Evolutionary conservation across 1,140 invertebrate genomes (phyloP), one percentile per base, ranked within the genome.

Genomic region (Dolichoris vasculosae): DNA sequence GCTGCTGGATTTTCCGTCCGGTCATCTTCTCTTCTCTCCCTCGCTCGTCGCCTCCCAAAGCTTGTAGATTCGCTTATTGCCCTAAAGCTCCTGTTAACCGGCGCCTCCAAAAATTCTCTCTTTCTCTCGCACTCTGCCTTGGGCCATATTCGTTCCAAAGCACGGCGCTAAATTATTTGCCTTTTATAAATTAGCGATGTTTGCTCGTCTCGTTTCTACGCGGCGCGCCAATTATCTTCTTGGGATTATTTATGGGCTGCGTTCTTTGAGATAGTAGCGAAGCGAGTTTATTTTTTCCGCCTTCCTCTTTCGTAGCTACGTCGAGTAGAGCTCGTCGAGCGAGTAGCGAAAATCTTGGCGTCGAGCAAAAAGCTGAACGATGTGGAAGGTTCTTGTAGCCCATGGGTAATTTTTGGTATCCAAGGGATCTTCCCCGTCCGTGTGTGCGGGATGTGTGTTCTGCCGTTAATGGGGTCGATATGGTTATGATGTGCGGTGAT

Each of bases 1-100:
- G 89, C 87, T 89, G 90, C 90, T 90, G 90, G 88, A 88, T 92
- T 92, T 92, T 90, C 90, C 89, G 89, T 90, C 87, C 88, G 90
- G 90, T 91, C 90, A 89, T 91, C 90, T 91, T 85, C 69, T 32
- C 32, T 38, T 38, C 67, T 69, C 67, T 67, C 67, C 67, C 67
- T 43, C 35, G 32, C 89, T 90, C 89, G 91, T 92, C 89, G 90
- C 91, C 91, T 90, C 90, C 91, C 90, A 92, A 91, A 92, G 89
- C 91, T 92, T 92, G 91, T 92, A 92, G 89, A 91, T 88, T 91
- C 90, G 90, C 90, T 92, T 92, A 91, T 92, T 92, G 90, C 91
- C 90, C 90, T 88, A 90, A 90, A 91, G 89, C 90, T 91, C 90
- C 89, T 90, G 91, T 92, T 92, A 92, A 91, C 90, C 89, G 90